These are phyloP conservation scores for Notarius lentiginosus DNA, from an alignment of 2,113 vertebrate species.

Conservation along the genomic window DNA sequence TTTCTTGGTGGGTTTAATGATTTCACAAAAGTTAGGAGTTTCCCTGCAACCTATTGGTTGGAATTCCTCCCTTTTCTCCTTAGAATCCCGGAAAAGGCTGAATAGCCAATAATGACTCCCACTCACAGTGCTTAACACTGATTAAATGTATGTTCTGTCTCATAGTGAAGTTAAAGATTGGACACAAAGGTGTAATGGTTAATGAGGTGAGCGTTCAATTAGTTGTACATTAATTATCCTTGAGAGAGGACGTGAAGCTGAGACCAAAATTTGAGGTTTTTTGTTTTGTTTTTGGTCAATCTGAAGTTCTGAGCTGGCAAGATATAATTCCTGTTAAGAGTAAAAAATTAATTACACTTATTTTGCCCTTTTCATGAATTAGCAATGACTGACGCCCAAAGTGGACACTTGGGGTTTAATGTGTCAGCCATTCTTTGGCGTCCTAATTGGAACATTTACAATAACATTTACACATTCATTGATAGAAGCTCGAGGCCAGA, in stretches of 20 bases:
- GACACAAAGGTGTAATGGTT: constrained; percentile 37
- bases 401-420: constrained; percentile 67
- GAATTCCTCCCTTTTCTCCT: neutral
- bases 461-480: constrained; percentile 62
- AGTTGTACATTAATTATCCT: constrained; percentile 52
- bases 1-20: constrained; percentile 35
- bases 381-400: constrained; percentile 51
- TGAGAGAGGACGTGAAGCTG: constrained; percentile 24
- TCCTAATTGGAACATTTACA: constrained; percentile 67
- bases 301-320: neutral
- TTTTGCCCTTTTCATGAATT: constrained; percentile 44
- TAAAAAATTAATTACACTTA: constrained; percentile 24
- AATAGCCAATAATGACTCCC: constrained; percentile 36
- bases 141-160: constrained; percentile 43
- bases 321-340: constrained; percentile 4
- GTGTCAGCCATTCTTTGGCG: constrained; percentile 69
- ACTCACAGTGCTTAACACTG: constrained; percentile 27
- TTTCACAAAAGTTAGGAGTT: neutral
- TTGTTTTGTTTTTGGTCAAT: neutral
- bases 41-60: neutral
- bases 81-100: neutral
- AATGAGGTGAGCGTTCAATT: constrained; percentile 37
- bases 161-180: constrained; percentile 44
- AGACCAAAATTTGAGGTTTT: neutral
- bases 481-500: neutral